These are phyloP conservation scores for Bolinopsis microptera DNA, from an alignment of 37 sponge, comb jelly and placozoan species.

Conservation along the genomic window DNA sequence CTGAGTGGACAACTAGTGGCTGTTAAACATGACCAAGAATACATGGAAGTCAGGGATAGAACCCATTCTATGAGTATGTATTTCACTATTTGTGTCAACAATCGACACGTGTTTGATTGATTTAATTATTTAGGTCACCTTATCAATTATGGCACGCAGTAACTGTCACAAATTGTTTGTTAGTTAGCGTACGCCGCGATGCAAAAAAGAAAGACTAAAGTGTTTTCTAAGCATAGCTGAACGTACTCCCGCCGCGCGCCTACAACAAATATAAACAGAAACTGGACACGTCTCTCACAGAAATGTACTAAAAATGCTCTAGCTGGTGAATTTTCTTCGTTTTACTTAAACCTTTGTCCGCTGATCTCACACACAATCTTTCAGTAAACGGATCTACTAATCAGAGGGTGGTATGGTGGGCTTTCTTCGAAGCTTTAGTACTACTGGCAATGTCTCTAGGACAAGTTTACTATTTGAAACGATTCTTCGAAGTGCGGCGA, in stretches of 20 bases:
- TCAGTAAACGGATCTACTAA: constrained; percentile 97
- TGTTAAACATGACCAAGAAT: constrained; percentile 98
- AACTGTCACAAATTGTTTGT: too few relatives aligned
- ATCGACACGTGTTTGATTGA: not conserved
- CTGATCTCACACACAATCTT: not conserved
- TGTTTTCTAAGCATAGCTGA: too few relatives aligned
- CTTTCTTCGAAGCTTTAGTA: constrained; percentile 92
- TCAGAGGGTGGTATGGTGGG: constrained; percentile 98
- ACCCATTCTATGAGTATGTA: constrained; percentile 94
- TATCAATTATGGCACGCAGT: constrained; percentile 28
- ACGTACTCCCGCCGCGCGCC: too few relatives aligned
- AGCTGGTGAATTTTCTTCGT: not conserved
- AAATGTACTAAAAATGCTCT: too few relatives aligned
- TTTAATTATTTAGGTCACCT: not conserved
- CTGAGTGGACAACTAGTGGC: constrained; percentile 79
- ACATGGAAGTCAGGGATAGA: constrained; percentile 98
- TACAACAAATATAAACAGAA: not conserved
- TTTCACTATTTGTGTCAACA: not conserved
- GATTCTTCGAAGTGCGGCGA: constrained; percentile 97
- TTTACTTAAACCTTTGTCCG: not conserved
- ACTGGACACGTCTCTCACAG: not conserved
- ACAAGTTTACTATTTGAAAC: constrained; percentile 97
- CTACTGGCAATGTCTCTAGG: constrained; percentile 92
- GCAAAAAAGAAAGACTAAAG: too few relatives aligned
- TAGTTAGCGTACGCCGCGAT: too few relatives aligned